Evolutionary conservation across 2,888 invertebrate genomes (phyloP).

Genomic region (Ptychoptera contaminata): DNA sequence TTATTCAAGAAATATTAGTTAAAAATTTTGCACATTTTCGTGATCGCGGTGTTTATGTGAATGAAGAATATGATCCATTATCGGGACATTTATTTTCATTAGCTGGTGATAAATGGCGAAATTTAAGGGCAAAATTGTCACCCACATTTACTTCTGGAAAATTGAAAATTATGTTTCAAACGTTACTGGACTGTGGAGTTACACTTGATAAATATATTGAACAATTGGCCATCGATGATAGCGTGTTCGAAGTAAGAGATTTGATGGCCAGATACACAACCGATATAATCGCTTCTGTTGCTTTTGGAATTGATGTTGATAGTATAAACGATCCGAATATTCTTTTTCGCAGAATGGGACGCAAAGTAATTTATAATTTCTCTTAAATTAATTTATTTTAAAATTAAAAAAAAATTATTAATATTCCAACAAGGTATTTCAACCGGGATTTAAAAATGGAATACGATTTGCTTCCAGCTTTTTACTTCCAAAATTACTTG

Average conservation of each 20-base stretch:
- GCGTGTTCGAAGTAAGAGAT: constrained; percentile 29
- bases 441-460: not conserved
- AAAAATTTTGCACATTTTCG: constrained; percentile 43
- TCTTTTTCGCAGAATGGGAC: constrained; percentile 16
- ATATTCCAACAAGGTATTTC: not conserved
- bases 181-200: constrained; percentile 35
- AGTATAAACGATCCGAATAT: constrained; percentile 15
- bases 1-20: constrained; percentile 39
- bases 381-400: no score
- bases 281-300: constrained; percentile 22
- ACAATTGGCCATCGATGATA: constrained; percentile 19
- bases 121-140: constrained; percentile 38
- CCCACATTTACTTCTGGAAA: constrained; percentile 46
- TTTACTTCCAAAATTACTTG: not conserved
- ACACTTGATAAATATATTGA: constrained; percentile 31
- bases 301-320: constrained; percentile 21
- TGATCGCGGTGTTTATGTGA: constrained; percentile 39
- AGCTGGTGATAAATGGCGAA: constrained; percentile 41
- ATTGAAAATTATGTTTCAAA: constrained; percentile 40
- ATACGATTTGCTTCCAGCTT: not conserved
- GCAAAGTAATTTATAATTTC: constrained; percentile 6
- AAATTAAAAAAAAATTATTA: not conserved
- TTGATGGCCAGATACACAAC: constrained; percentile 21
- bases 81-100: constrained; percentile 39
- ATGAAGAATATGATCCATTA: constrained; percentile 38